phyloP scores from a whole-genome alignment of 2,797 vertebrate species.

The Muscicapa striata region DNA sequence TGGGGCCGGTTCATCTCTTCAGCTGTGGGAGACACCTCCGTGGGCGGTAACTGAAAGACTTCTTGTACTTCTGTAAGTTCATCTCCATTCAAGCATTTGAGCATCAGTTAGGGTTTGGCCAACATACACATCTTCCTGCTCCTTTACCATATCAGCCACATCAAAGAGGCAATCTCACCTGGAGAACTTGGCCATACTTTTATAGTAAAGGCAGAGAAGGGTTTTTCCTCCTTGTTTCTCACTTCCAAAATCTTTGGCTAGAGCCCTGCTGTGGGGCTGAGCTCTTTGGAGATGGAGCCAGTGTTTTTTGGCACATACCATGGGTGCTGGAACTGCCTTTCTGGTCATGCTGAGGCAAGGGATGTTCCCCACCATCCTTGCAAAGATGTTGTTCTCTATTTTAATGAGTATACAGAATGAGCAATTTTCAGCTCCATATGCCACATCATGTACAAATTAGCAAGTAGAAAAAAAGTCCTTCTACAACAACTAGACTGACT shows the following conservation, averaged over 20 bases:
- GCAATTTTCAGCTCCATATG: conserved; percentile 42
- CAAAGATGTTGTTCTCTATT: conserved; percentile 16
- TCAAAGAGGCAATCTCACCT: not conserved
- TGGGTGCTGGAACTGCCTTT: not conserved
- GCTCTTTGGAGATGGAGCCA: not conserved
- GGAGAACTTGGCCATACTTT: not conserved
- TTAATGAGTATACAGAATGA: conserved; percentile 5
- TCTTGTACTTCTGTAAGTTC: not conserved
- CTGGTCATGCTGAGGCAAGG: not conserved
- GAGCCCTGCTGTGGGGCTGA: not conserved
- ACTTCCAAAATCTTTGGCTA: not conserved
- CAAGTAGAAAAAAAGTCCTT: not conserved
- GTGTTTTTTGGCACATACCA: not conserved
- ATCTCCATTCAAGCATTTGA: not conserved
- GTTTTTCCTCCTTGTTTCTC: not conserved
- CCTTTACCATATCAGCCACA: not conserved
- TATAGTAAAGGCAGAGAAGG: not conserved
- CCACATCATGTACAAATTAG: not conserved
- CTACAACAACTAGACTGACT: not conserved
- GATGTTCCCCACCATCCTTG: not conserved
- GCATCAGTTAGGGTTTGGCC: not conserved
- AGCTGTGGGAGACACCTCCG: too few species aligned
- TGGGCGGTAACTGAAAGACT: too few species aligned
- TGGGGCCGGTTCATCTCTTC: too few species aligned
- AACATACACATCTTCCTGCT: not conserved